Percentiles rank a stretch among this genome's conserved stretches.
Evolutionary conservation across 92 coral and sea anemone species (phyloP).

Genomic region (Phenganax subtilis): DNA sequence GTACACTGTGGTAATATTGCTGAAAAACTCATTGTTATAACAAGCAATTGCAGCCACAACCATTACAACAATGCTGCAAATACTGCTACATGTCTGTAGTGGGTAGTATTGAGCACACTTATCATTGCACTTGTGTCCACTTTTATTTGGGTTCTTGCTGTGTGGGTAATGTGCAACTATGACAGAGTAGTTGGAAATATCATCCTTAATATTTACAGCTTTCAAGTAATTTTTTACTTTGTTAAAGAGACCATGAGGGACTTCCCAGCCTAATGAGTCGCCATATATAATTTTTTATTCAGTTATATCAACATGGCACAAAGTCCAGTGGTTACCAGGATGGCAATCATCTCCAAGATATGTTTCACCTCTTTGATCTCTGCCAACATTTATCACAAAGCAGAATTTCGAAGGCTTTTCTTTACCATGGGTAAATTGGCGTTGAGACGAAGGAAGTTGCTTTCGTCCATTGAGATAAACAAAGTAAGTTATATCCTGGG

Average conservation of each 20-base stretch:
- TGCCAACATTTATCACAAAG: constrained; percentile 2
- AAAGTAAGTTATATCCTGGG: constrained; percentile 5
- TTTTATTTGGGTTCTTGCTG: background rate
- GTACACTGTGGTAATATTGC: background rate
- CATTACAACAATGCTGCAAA: too few species aligned
- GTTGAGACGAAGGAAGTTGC: background rate
- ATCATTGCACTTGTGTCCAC: constrained; percentile 2
- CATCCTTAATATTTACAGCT: constrained; percentile 8
- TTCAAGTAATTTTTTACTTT: constrained; percentile 9
- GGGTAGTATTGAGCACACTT: constrained; percentile 13
- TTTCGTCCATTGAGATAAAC: constrained; percentile 14
- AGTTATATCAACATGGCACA: constrained; percentile 19
- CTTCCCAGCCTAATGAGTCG: constrained; percentile 36
- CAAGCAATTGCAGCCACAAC: background rate
- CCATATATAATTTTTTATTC: constrained; percentile 4
- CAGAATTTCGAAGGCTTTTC: background rate
- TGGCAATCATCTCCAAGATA: constrained; percentile 33
- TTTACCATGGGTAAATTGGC: constrained; percentile 10
- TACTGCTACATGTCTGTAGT: too few species aligned
- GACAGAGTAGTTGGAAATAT: background rate
- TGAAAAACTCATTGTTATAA: background rate
- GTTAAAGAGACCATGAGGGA: background rate
- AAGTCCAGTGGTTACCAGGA: constrained; percentile 26
- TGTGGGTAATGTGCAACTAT: constrained; percentile 3
- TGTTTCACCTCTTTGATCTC: constrained; percentile 13